Base-by-base conservation (phyloP, 2,888 invertebrate species). In the Taphrorychus bicolor region DNA sequence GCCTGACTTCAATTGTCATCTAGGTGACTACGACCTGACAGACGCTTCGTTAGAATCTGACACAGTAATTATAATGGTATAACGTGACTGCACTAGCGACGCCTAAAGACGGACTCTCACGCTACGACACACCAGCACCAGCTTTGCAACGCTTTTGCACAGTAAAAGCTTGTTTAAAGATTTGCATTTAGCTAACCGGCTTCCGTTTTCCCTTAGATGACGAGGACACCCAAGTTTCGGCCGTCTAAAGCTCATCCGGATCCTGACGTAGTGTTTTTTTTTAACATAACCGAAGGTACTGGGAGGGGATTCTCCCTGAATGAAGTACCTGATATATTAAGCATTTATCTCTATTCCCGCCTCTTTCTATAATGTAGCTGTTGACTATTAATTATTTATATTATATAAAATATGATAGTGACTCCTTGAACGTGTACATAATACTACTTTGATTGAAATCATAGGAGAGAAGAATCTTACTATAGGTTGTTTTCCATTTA, bases 141-240 rank as follows among this genome's bases (percentile, higher is more conserved):
- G 32, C 32, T 32, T n/a, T n/a, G n/a, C n/a, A n/a, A n/a, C n/a
- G n/a, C n/a, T n/a, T 32, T 32, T 11, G 32, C 32, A 32, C 32
- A 7, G 19, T 21, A 17, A 51, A 22, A 52, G 21, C n/a, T n/a
- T 19, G 7, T 52, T n/a, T 52, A 11, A 2, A 22, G 9, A 21
- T 7, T 52, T 18, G 19, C 9, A 22, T 9, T 52, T 52, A 19
- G 9, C 21, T 54, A 32, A 60, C 67, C 71, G n/a, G n/a, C n/a
- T 70, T 73, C 71, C 70, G 72, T 77, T 79, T 75, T 79, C 78
- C 84, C 82, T 70, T 84, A 87, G 88, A 88, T 84, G 88, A 88
- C 75, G 88, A 88, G 76, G 88, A 88, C 78, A 86, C 88, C 61
- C 88, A 88, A 82, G 88, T 88, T 71, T 88, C 88, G 59, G 88